Conservation (phyloP, 2,888 invertebrate genomes). For the Pheosia tremula region DNA sequence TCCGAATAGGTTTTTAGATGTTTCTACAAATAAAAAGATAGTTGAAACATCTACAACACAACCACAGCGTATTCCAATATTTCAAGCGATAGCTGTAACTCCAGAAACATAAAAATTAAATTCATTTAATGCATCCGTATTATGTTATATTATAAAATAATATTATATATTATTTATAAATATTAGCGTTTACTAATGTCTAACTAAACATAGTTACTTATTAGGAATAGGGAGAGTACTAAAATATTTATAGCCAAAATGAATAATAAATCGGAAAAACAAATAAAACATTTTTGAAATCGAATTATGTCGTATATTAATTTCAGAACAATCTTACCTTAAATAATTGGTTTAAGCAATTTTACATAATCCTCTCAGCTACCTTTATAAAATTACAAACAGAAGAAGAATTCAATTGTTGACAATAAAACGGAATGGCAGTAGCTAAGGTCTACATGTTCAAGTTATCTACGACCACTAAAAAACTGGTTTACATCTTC, state of each 20-base stretch:
- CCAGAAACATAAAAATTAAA: too few relatives aligned
- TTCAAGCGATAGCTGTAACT: constrained; percentile 54
- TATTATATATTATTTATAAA: too few relatives aligned
- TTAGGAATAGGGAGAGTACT: not conserved
- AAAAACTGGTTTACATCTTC: constrained; percentile 64
- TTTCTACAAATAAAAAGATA: constrained; percentile 4
- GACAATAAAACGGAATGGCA: not conserved
- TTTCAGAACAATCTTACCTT: too few relatives aligned
- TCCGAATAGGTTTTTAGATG: constrained; percentile 1
- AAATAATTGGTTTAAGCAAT: too few relatives aligned
- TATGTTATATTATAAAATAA: too few relatives aligned
- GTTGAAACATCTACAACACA: constrained; percentile 7
- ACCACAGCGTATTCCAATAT: constrained; percentile 34
- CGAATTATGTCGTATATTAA: too few relatives aligned
- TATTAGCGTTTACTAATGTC: too few relatives aligned
- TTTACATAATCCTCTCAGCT: too few relatives aligned
- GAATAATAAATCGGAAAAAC: not conserved
- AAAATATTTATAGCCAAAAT: not conserved
- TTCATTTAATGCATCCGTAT: too few relatives aligned
- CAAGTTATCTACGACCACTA: constrained; percentile 1
- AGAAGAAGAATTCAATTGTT: not conserved
- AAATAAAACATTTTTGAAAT: too few relatives aligned
- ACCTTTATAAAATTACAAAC: too few relatives aligned
- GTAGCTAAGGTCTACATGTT: too few relatives aligned
- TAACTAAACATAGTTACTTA: not conserved